Base-by-base conservation (phyloP, 2,113 vertebrate species). In the Collichthys lucidus region DNA sequence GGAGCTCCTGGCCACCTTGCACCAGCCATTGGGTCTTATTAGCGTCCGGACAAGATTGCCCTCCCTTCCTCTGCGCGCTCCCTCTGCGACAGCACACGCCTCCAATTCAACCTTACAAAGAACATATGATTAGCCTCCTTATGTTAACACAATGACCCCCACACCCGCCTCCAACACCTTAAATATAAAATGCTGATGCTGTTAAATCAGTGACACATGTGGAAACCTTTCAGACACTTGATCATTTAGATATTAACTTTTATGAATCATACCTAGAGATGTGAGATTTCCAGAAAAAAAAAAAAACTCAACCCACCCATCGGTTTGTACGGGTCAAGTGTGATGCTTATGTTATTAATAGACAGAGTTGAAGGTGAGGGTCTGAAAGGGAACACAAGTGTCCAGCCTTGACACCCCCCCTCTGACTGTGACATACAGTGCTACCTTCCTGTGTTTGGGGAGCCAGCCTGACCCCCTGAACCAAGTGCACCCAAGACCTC, bases 21-120 rank as follows among this genome's bases (percentile, higher is more conserved):
- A 75, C 90, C 91, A 90, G 92, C 93, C 94, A 94, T 95, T 91
- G 90, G 93, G 92, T 94, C 92, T 95, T 95, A 94, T 93, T 93
- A 92, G 90, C 84, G 93, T 91, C 92, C 84, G 92, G 91, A 93
- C 92, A 79, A 80, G 85, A 90, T 93, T 88, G 92, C 94, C 95
- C 95, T 94, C 94, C 95, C 94, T 95, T 94, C 95, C 95, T 94
- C 75, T 95, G 92, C 90, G 90, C 93, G 87, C 91, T 90, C 91
- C 77, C 92, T 77, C 82, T 73, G 86, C 87, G 55, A 84, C 89
- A 92, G 93, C 94, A 91, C 94, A 94, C 95, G 94, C 95, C 94
- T 94, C 91, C 92, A 91, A 86, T 90, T 89, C 93, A 90, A 78
- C 71, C 65, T 83, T 64, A 86, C 86, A 87, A 91, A 89, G 85